Conservation (phyloP, 2,888 invertebrate genomes). For the Hyposoter didymator region DNA sequence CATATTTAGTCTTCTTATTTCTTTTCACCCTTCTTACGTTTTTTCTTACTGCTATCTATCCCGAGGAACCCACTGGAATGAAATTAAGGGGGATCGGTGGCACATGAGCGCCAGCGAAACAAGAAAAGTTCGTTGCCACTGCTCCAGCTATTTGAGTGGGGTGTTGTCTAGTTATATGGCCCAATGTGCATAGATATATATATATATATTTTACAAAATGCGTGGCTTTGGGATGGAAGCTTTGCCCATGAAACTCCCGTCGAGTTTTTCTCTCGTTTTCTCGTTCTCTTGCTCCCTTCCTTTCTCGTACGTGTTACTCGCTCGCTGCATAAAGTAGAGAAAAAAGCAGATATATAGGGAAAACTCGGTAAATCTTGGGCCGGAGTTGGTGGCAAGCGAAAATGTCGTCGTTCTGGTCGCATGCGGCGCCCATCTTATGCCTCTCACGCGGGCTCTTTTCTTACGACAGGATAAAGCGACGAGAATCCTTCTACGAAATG, state of each 20-base stretch:
- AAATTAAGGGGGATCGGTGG: conserved; percentile 82
- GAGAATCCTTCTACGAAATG: conserved; percentile 48
- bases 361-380: conserved; percentile 69
- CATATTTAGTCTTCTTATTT: conserved; percentile 9
- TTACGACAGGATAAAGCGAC: conserved; percentile 42
- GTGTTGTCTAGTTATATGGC: conserved; percentile 56
- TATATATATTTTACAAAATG: conserved; percentile 25
- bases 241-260: conserved; percentile 49
- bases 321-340: conserved; percentile 21
- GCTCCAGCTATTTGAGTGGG: conserved; percentile 5
- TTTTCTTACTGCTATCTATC: conserved; percentile 36
- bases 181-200: conserved; percentile 65
- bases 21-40: conserved; percentile 11
- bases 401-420: conserved; percentile 54
- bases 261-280: conserved; percentile 35
- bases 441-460: conserved; percentile 29
- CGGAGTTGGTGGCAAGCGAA: conserved; percentile 39
- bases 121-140: conserved; percentile 77
- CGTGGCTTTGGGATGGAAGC: conserved; percentile 13
- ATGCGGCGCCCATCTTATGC: conserved; percentile 31
- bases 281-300: conserved; percentile 18
- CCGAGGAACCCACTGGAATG: conserved; percentile 67
- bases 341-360: conserved; percentile 30
- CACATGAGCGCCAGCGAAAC: conserved; percentile 78
- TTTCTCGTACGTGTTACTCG: conserved; percentile 17